Conservation (phyloP, 2,888 invertebrate genomes). For the Heliconius ismenius region DNA sequence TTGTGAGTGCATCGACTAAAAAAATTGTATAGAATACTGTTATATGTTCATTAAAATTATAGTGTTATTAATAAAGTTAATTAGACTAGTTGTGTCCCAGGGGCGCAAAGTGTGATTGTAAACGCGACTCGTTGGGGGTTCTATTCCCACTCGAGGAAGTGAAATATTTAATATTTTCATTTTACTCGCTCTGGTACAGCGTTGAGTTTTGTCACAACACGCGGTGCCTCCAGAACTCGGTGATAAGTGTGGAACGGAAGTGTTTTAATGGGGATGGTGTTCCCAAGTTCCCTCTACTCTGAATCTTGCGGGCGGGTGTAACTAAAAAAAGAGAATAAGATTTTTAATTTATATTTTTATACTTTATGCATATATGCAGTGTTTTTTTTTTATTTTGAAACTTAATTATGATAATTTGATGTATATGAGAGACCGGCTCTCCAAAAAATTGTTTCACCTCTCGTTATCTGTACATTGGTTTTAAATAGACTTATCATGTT, state of each 20-base stretch:
- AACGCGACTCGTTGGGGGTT: no score
- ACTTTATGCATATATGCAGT: no score
- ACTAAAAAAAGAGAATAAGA: background rate
- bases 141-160: no score
- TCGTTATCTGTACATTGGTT: conserved; percentile 17
- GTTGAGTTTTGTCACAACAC: background rate
- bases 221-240: background rate
- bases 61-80: no score
- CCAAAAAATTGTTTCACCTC: no score
- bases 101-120: no score
- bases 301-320: background rate
- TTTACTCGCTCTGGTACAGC: background rate
- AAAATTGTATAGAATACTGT: background rate
- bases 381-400: no score
- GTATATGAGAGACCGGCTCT: no score
- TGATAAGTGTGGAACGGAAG: no score
- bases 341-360: no score
- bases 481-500: conserved; percentile 16
- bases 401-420: no score
- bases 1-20: background rate
- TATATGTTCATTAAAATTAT: background rate
- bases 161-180: background rate
- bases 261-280: background rate
- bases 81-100: no score
- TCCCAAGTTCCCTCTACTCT: background rate